These are phyloP conservation scores for Passer domesticus DNA, from an alignment of 2,113 vertebrate species.

Conservation along the genomic window DNA sequence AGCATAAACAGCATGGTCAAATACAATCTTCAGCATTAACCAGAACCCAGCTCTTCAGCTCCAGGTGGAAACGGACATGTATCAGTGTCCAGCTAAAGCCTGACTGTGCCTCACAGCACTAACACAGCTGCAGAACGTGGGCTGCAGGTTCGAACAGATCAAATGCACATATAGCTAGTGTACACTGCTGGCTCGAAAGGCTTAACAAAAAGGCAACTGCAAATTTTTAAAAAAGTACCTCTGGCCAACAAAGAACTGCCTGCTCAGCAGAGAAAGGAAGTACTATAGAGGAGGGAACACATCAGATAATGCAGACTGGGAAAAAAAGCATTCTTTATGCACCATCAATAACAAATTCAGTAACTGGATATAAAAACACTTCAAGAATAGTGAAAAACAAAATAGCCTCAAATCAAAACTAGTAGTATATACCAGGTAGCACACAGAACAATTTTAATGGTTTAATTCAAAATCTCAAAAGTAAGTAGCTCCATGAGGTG, in stretches of 20 bases:
- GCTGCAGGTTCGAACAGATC: background rate
- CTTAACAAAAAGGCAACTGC: background rate
- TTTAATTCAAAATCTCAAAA: background rate
- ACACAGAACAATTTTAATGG: background rate
- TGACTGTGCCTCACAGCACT: background rate
- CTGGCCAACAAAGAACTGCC: background rate
- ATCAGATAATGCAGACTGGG: background rate
- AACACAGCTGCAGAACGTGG: background rate
- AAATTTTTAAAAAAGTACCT: background rate
- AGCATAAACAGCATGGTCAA: background rate
- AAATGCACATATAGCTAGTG: background rate
- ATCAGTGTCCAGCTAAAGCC: background rate
- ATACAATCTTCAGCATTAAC: background rate
- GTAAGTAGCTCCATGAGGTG: background rate
- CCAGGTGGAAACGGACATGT: background rate
- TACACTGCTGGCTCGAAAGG: background rate
- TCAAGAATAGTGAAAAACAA: background rate
- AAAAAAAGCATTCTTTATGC: background rate
- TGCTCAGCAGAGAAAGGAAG: background rate
- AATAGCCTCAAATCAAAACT: background rate
- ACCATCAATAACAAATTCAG: background rate
- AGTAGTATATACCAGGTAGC: background rate
- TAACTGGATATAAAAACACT: background rate
- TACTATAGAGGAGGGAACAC: background rate
- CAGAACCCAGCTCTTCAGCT: background rate